Evolutionary conservation across 2,797 vertebrate genomes (phyloP), one percentile per base, ranked within the genome.

Genomic region (Holocentrus rufus): DNA sequence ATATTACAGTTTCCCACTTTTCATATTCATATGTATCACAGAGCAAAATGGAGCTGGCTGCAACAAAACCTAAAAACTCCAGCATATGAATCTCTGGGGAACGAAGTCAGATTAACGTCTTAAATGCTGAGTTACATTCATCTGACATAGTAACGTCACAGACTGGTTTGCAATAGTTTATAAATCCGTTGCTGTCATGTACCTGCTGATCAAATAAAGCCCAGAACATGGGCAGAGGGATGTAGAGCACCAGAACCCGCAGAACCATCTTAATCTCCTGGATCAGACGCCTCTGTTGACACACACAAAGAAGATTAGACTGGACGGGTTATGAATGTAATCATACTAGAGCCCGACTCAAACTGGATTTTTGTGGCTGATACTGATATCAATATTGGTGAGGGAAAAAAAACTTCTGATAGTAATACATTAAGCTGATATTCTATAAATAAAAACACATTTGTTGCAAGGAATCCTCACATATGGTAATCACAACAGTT

Each of bases 131-230:
- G 15, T 49, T 18, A 7, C 10, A 42, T 49, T 20, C 47, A 20
- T 20, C 47, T 7, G 7, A 15, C 42, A 17, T 17, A 17, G 14
- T 17, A 17, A 44, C 14, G 5, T 44, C 42, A 44, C 42, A 6
- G 44, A 46, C 15, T 0, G 0, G 15, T 9, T 46, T 34, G 31
- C 31, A 8, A 34, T 34, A 8, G 44, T 5, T 20, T 31, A 20
- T 22, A 36, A 50, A 7, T 7, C 14, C 15, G 10, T 55, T 7
- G 0, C 76, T 4, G 27, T 50, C 2, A 9, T 9, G 0, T 80
- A 98, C 98, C 97, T 98, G 97, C 89, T 99, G 98, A 86, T 99
- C 98, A 83, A 98, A 96, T 77, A 99, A 95, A 79, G 98, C 98
- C 98, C 98, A 99, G 92, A 98, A 99, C 97, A 99, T 98, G 4